These are phyloP conservation scores for Antitype chi DNA, from an alignment of 2,888 invertebrate species.

Conservation along the genomic window DNA sequence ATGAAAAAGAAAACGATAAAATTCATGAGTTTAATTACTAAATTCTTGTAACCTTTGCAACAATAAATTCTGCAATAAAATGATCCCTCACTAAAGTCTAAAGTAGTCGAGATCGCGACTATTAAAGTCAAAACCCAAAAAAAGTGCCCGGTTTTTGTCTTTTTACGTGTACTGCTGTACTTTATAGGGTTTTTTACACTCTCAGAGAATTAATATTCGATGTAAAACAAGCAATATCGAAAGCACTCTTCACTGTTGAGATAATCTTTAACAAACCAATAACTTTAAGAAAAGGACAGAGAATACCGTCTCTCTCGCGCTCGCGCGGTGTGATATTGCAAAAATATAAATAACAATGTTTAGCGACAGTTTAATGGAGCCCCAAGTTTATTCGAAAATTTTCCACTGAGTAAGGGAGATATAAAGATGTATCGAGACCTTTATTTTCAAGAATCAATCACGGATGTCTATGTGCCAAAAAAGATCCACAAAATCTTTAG, in stretches of 20 bases:
- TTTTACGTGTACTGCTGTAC: constrained; percentile 25
- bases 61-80: constrained; percentile 35
- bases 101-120: constrained; percentile 23
- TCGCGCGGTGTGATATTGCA: constrained; percentile 49
- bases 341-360: constrained; percentile 77
- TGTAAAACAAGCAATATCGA: constrained; percentile 72
- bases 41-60: constrained; percentile 26
- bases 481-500: constrained; percentile 32
- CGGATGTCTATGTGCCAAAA: constrained; percentile 15
- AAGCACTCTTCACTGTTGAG: constrained; percentile 72
- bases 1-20: constrained; percentile 8
- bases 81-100: constrained; percentile 25
- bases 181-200: constrained; percentile 63
- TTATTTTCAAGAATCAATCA: constrained; percentile 46
- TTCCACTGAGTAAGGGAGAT: constrained; percentile 49
- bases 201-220: constrained; percentile 70
- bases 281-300: constrained; percentile 64
- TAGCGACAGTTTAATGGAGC: constrained; percentile 77
- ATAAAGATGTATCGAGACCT: constrained; percentile 24
- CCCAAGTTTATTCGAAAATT: constrained; percentile 42
- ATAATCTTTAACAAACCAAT: constrained; percentile 72
- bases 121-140: too few species aligned
- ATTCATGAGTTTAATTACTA: constrained; percentile 6
- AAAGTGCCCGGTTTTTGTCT: constrained; percentile 20
- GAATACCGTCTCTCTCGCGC: constrained; percentile 49